Conservation (phyloP, 2,888 invertebrate genomes). For the Latrodectus hesperus region DNA sequence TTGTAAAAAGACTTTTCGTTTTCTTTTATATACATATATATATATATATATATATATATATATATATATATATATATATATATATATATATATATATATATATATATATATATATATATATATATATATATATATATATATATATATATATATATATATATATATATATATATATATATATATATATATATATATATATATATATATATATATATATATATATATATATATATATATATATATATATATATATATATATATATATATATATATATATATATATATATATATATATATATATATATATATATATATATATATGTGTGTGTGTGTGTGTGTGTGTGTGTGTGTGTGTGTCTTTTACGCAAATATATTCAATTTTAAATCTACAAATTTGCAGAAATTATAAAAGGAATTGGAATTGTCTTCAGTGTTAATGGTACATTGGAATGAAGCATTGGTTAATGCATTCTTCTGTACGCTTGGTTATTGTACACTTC, state of each 20-base stretch:
- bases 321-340: neutral
- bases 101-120: neutral
- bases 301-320: neutral
- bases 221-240: conserved; percentile 1
- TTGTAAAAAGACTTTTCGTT: no score
- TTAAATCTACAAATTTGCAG: no score
- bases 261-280: neutral
- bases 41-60: neutral
- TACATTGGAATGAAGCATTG: no score
- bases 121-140: neutral
- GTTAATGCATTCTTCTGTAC: no score
- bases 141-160: neutral
- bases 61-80: neutral
- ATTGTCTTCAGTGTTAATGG: no score
- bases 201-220: neutral
- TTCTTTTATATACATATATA: neutral
- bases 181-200: conserved; percentile 1
- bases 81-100: neutral
- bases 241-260: neutral
- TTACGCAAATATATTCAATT: no score
- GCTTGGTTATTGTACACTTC: no score
- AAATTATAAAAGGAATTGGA: no score
- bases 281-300: conserved; percentile 1
- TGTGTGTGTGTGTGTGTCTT: no score
- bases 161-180: neutral